Conservation (phyloP, 2,113 vertebrate species). For the Nothobranchius furzeri region DNA sequence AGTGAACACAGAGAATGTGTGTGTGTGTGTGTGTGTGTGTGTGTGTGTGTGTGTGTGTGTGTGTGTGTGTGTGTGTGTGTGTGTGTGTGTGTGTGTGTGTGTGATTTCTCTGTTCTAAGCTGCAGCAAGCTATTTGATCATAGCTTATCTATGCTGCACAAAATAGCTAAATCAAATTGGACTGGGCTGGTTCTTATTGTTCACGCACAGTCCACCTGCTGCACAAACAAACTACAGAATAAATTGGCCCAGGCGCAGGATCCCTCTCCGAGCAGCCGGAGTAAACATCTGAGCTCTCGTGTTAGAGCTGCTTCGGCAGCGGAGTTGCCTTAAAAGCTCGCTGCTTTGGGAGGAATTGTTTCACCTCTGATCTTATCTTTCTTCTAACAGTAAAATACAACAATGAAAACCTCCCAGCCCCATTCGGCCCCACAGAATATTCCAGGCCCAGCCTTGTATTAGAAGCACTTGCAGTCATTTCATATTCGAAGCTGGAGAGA, state of each 20-base stretch:
- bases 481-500: not conserved
- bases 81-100: conserved; percentile 3
- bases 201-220: conserved; percentile 65
- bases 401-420: not conserved
- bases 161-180: conserved; percentile 60
- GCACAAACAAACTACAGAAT: conserved; percentile 53
- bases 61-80: too few relatives aligned
- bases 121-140: conserved; percentile 52
- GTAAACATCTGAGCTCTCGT: conserved; percentile 57
- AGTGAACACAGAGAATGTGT: conserved; percentile 19
- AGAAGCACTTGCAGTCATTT: conserved; percentile 1
- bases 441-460: conserved; percentile 8
- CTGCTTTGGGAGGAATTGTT: conserved; percentile 1
- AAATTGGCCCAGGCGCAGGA: conserved; percentile 56
- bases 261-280: conserved; percentile 46
- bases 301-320: conserved; percentile 20
- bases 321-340: conserved; percentile 29
- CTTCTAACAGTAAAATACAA: not conserved
- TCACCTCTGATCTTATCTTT: conserved; percentile 10
- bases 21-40: not conserved
- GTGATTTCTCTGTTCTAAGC: conserved; percentile 52
- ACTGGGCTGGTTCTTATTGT: conserved; percentile 56
- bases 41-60: too few relatives aligned
- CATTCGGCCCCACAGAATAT: conserved; percentile 3
- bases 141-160: conserved; percentile 57